These are phyloP conservation scores for Melanotus villosus DNA, from an alignment of 2,888 invertebrate species.

Conservation along the genomic window DNA sequence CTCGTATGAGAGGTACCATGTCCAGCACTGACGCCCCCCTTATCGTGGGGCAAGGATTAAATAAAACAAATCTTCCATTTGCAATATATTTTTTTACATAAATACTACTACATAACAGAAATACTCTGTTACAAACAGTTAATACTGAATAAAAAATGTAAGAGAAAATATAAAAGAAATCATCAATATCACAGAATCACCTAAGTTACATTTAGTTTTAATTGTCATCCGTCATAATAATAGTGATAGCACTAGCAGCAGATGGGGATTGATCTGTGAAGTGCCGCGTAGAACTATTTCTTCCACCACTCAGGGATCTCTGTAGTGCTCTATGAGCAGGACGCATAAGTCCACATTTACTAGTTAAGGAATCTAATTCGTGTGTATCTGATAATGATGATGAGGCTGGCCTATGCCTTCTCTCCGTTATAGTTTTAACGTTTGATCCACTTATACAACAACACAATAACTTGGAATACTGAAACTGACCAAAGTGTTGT, in stretches of 20 bases:
- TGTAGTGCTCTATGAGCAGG: conserved; percentile 53
- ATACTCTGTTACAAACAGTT: conserved; percentile 33
- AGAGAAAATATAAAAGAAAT: conserved; percentile 39
- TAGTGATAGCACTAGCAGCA: conserved; percentile 77
- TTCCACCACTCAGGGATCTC: conserved; percentile 60
- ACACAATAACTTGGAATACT: conserved; percentile 62
- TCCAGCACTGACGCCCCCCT: too few species aligned
- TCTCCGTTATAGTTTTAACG: conserved; percentile 45
- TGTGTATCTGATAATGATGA: conserved; percentile 69
- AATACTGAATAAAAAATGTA: conserved; percentile 36
- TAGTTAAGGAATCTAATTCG: conserved; percentile 70
- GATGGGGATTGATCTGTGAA: conserved; percentile 62
- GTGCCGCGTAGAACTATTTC: conserved; percentile 39
- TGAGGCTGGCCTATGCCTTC: conserved; percentile 54
- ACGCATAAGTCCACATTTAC: conserved; percentile 54
- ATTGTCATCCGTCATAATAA: conserved; percentile 75
- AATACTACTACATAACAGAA: conserved; percentile 38
- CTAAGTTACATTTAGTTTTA: conserved; percentile 57
- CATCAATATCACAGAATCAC: conserved; percentile 63
- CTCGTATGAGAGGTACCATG: too few species aligned
- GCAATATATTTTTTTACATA: conserved; percentile 34
- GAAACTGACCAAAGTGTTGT: conserved; percentile 73
- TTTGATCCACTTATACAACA: conserved; percentile 47
- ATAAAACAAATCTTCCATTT: background rate
- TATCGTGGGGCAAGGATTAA: background rate